These are phyloP conservation scores for Megaceryle alcyon DNA, from an alignment of 2,797 vertebrate species.

Conservation along the genomic window DNA sequence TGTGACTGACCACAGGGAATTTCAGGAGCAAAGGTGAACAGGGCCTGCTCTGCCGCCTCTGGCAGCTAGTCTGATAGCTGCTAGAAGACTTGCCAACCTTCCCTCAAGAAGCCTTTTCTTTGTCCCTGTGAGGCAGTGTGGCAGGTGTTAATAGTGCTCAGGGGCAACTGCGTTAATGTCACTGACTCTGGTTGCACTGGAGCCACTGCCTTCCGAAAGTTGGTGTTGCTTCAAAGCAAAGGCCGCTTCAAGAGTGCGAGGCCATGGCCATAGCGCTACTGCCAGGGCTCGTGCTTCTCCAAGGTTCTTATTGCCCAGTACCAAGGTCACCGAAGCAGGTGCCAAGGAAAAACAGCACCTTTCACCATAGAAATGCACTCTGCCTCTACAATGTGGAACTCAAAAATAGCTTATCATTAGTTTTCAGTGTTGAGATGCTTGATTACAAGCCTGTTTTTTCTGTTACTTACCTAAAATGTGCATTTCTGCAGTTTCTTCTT, in stretches of 20 bases:
- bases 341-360: not conserved
- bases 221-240: not conserved
- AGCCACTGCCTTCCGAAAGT: accelerated
- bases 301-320: no score
- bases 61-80: no score
- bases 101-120: not conserved
- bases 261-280: accelerated
- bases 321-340: not conserved
- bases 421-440: not conserved
- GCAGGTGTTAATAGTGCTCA: accelerated
- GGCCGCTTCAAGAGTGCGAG: accelerated
- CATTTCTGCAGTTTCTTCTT: not conserved
- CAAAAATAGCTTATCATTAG: not conserved
- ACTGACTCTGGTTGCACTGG: accelerated
- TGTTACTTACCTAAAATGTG: not conserved
- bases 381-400: not conserved
- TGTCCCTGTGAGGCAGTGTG: no score
- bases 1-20: not conserved
- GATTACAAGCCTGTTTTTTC: not conserved
- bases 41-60: no score
- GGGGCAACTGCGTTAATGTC: accelerated
- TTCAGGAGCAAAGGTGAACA: not conserved
- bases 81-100: not conserved
- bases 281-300: accelerated
- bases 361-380: not conserved